Evolutionary conservation across 2,797 vertebrate species (phyloP).

Genomic region (Sebastes variabilis): DNA sequence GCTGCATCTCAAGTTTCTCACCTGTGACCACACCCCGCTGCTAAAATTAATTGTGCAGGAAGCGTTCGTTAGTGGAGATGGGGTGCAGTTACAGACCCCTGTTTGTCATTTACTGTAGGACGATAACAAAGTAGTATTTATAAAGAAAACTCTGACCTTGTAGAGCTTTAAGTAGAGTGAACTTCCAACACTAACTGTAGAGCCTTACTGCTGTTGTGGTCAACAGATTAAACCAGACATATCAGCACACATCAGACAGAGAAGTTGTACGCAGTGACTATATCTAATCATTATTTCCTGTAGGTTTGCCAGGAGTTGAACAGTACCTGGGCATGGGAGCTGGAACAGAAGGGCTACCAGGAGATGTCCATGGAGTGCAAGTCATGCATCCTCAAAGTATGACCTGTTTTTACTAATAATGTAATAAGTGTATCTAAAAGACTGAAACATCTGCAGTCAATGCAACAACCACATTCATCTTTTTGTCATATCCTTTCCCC

Average conservation of each 20-base stretch:
- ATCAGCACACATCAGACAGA: neutral
- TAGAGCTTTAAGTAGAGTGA: neutral
- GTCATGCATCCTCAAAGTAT: slow-evolving; percentile 95
- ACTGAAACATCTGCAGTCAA: neutral
- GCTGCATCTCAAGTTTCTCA: neutral
- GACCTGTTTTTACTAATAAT: neutral
- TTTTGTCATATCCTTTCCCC: neutral
- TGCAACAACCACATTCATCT: neutral
- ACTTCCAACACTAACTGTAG: neutral
- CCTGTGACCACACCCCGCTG: neutral
- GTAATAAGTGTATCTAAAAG: neutral
- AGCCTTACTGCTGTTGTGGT: neutral
- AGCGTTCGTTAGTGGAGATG: neutral
- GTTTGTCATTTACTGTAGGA: neutral
- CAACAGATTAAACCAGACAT: neutral
- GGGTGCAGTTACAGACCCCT: neutral
- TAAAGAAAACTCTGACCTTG: neutral
- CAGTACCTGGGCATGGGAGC: slow-evolving; percentile 98
- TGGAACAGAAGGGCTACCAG: slow-evolving; percentile 97
- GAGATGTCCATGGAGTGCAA: slow-evolving; percentile 97
- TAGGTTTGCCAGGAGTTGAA: slow-evolving; percentile 97
- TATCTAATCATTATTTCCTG: slow-evolving; percentile 28
- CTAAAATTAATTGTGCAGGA: neutral
- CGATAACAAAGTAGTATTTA: neutral
- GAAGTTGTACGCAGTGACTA: neutral